Evolutionary conservation across 2,113 vertebrate genomes (phyloP), one percentile per base, ranked within the genome.

Genomic region (Neolamprologus sp.): DNA sequence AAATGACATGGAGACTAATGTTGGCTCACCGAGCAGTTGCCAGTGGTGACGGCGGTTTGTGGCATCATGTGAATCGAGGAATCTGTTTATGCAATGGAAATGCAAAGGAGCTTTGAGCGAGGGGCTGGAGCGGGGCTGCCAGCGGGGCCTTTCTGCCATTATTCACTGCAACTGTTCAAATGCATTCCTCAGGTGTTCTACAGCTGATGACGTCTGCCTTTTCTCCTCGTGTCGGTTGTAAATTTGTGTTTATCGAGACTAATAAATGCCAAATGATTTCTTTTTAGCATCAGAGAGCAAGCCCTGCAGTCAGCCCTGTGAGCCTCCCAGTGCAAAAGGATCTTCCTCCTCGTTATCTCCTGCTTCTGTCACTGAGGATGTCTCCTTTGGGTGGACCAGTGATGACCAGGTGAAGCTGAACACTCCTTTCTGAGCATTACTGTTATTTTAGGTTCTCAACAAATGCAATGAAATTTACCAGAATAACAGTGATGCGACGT

Each of bases 271-370:
- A 42, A 23, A 45, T 78, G 8, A 21, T 40, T 55, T 42, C 6
- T 28, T 10, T 88, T 23, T 57, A 98, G 97, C 94, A 2, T 98
- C 97, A 0, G 97, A 98, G 88, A 96, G 97, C 91, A 98, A 98
- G 85, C 96, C 97, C 1, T 96, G 96, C 47, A 84, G 95, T 45
- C 89, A 2, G 75, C 88, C 95, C 51, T 92, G 94, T 58, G 54
- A 87, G 33, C 71, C 83, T 40, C 83, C 85, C 33, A 68, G 40
- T 5, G 88, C 88, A 42, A 92, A 93, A 37, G 92, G 91, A 53
- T 94, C 88, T 11, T 92, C 95, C 11, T 93, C 95, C 31, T 94
- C 95, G 6, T 90, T 95, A 21, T 96, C 97, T 7, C 95, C 97
- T 0, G 84, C 95, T 78, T 95, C 96, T 80, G 92, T 95, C 1